Evolutionary conservation across 1,140 invertebrate species (phyloP).

Genomic region (Pseudomyrmex pallidus): DNA sequence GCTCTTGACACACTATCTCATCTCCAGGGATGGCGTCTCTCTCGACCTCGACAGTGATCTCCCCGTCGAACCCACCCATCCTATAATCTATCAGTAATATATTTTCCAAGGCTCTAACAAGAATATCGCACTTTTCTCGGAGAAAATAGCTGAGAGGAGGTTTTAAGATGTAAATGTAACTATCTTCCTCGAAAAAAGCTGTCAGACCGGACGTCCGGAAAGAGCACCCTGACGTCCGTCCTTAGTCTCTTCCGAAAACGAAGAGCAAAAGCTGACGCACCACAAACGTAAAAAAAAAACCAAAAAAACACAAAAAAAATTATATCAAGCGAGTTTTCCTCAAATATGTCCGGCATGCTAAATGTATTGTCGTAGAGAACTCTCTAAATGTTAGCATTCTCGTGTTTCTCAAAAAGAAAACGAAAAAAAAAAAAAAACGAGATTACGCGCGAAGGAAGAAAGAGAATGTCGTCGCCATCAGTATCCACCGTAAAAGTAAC

Average conservation of each 20-base stretch:
- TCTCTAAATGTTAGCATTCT: conserved; percentile 57
- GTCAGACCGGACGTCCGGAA: background rate
- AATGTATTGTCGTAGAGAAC: conserved; percentile 53
- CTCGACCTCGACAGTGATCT: conserved; percentile 83
- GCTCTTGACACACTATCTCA: conserved; percentile 96
- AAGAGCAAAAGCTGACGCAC: background rate
- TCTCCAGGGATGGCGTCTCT: conserved; percentile 80
- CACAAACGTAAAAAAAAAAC: conserved; percentile 9
- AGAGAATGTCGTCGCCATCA: background rate
- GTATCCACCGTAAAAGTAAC: no score
- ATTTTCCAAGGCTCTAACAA: conserved; percentile 71
- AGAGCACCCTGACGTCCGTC: background rate
- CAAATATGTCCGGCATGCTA: conserved; percentile 37
- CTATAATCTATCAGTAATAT: conserved; percentile 84
- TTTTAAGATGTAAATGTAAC: background rate
- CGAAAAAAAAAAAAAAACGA: background rate
- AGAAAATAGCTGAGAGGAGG: background rate
- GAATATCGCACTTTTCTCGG: background rate
- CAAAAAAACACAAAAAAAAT: no score
- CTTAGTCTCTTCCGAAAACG: background rate
- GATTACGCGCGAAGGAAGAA: background rate
- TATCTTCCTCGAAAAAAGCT: background rate
- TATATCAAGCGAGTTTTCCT: conserved; percentile 11
- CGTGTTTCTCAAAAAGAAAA: conserved; percentile 16
- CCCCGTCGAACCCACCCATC: conserved; percentile 81